Percentiles rank a stretch among this genome's conserved stretches.
phyloP scores from a whole-genome alignment of 2,797 vertebrate species.

The Pangasius larnaudii region DNA sequence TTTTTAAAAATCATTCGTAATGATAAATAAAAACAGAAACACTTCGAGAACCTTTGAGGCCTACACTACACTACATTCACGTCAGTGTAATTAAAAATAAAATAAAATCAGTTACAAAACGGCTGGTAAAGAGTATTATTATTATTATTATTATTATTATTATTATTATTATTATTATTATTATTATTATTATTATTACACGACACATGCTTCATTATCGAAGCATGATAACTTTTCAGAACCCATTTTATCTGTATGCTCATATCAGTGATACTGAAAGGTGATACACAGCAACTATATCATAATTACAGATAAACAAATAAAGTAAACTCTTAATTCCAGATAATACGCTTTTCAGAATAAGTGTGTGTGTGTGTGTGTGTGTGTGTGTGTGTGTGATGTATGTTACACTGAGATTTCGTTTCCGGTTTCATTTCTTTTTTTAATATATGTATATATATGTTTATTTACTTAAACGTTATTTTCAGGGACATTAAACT shows the following conservation, averaged over 20 bases:
- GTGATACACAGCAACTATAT: neutral
- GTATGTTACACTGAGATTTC: neutral
- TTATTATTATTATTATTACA: slow-evolving; percentile 5
- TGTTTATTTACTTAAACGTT: neutral
- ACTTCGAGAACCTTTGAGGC: no score
- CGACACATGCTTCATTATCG: neutral
- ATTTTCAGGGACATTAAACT: neutral
- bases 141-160: slow-evolving; percentile 7
- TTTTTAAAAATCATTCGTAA: neutral
- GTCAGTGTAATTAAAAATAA: neutral
- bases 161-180: slow-evolving; percentile 13
- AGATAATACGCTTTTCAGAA: neutral
- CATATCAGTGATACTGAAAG: neutral
- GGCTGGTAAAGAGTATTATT: neutral
- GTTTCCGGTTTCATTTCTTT: neutral
- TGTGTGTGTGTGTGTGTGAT: no score
- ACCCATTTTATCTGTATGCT: neutral
- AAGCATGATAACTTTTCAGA: neutral
- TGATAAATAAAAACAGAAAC: neutral
- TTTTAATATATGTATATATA: no score
- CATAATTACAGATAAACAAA: slow-evolving; percentile 9
- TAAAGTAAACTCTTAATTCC: neutral
- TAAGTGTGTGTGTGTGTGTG: neutral
- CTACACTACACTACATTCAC: neutral
- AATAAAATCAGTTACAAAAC: neutral